A percentile compares a stretch with the other conserved stretches of the same genome.
Conservation (phyloP, 2,888 invertebrate species). For the Eupsilia transversa region DNA sequence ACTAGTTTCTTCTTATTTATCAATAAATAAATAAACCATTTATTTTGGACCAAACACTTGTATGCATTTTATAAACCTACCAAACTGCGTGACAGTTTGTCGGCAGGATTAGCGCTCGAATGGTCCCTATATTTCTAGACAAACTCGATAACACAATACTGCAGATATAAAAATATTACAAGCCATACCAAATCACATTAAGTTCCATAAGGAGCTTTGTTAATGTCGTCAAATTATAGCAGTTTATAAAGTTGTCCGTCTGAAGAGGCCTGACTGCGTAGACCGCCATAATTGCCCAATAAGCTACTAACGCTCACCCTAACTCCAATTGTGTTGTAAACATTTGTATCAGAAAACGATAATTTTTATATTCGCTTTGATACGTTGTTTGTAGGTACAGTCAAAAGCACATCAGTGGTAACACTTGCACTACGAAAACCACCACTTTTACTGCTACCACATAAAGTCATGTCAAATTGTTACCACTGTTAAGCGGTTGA, state of each 20-base stretch:
- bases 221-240: slow-evolving; percentile 21
- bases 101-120: too few relatives aligned
- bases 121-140: background rate
- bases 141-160: background rate
- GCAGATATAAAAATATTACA: slow-evolving; percentile 2
- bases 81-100: too few relatives aligned
- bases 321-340: slow-evolving; percentile 41
- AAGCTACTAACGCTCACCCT: slow-evolving; percentile 24
- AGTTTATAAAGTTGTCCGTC: slow-evolving; percentile 38
- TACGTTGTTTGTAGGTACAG: slow-evolving; percentile 3
- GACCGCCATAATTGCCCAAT: slow-evolving; percentile 7
- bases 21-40: too few relatives aligned
- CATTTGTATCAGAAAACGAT: slow-evolving; percentile 50
- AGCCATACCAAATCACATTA: slow-evolving; percentile 2
- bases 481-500: background rate
- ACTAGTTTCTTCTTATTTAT: background rate
- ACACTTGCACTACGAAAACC: background rate
- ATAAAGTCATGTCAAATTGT: background rate
- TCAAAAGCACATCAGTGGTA: background rate
- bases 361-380: slow-evolving; percentile 41
- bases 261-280: background rate
- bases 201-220: slow-evolving; percentile 26
- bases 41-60: too few relatives aligned
- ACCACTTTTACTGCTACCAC: background rate
- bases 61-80: too few relatives aligned